phyloP scores from a whole-genome alignment of 2,888 invertebrate genomes.

The Teleogryllus oceanicus region DNA sequence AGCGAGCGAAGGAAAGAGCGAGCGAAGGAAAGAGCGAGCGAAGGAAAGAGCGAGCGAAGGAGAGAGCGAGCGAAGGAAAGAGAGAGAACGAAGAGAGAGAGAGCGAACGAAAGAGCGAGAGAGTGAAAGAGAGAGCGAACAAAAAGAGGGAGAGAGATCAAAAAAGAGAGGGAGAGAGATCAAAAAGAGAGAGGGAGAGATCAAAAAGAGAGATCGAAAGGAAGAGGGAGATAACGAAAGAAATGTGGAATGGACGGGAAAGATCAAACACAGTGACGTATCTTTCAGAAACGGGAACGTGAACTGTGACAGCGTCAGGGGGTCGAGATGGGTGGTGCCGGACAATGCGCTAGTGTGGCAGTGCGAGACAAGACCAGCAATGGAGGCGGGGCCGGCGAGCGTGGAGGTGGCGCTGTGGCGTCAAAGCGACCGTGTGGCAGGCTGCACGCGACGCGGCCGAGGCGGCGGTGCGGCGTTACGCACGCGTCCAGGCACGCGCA shows the following conservation, averaged over 20 bases:
- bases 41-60: background rate
- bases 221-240: background rate
- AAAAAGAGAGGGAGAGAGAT: background rate
- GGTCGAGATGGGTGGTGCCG: too few relatives aligned
- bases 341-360: too few relatives aligned
- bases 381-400: too few relatives aligned
- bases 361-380: too few relatives aligned
- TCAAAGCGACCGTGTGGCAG: too few relatives aligned
- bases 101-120: background rate
- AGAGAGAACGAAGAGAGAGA: background rate
- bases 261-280: background rate
- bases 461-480: too few relatives aligned
- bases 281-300: background rate
- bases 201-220: background rate
- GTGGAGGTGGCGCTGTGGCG: too few relatives aligned
- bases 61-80: background rate
- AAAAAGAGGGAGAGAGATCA: background rate
- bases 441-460: too few relatives aligned
- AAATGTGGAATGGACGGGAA: background rate
- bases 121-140: too few relatives aligned
- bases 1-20: too few relatives aligned
- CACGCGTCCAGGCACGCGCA: too few relatives aligned
- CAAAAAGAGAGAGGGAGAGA: background rate
- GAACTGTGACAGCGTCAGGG: background rate
- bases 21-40: background rate